Base-by-base conservation (phyloP, 2,797 vertebrate genomes). In the Vultur gryphus region DNA sequence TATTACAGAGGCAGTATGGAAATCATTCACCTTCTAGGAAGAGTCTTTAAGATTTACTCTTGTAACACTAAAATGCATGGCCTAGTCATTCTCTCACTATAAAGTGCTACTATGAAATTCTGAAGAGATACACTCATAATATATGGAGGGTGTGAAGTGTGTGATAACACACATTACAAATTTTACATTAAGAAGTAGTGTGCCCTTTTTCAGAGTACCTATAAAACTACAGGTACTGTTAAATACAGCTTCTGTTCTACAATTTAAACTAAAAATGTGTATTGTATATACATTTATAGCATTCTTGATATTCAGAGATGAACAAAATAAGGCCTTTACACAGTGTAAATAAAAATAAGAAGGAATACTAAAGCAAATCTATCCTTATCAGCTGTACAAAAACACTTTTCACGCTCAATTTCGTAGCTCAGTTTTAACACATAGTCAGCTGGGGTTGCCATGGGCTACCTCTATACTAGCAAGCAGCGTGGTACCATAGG, bases 401-500 rank as follows among this genome's bases (percentile, higher is more conserved):
- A 72, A 49, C 12, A 82, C 48, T 66, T 62, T 37, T 52, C n/a
- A 20, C 11, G 48, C 52, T 78, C 20, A 12, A 3, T 39, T 75
- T 88, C 46, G 29, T 24, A 69, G 51, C 48, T 58, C 44, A 59
- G 35, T 39, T 89, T n/a, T 21, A 66, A 70, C 13, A 82, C 26
- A 39, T 37, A 24, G 64, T n/a, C 28, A 37, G 18, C 44, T 26
- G 46, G 23, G 48, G 13, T 35, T 94, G 55, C 51, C 24, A 5
- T 2, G 11, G 64, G 59, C 58, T 76, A 16, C 0, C 0, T n/a
- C 44, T 64, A 0, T 23, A 17, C 17, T 8, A 46, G 62, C 26
- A 43, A 73, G 33, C 24, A 29, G 46, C 0, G 5, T 35, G 46
- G 71, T 62, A 59, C 69, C 43, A 12, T 2, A 43, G 62, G 28